Conservation (phyloP, 2,113 vertebrate genomes). For the Pluvianellus socialis region DNA sequence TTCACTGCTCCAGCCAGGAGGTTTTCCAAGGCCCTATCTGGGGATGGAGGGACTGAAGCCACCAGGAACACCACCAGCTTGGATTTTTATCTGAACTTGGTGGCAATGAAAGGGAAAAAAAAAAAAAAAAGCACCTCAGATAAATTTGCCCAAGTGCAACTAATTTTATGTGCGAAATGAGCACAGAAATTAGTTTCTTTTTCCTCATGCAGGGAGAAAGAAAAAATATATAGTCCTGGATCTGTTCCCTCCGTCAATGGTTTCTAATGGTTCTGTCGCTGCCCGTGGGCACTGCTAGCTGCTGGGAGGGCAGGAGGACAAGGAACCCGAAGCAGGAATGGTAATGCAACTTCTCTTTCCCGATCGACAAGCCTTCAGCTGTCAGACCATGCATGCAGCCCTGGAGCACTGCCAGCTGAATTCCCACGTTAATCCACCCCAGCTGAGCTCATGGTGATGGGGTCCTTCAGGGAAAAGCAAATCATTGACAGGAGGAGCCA, state of each 20-base stretch:
- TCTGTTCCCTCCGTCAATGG: background rate
- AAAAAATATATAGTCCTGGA: background rate
- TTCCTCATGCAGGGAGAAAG: background rate
- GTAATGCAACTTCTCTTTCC: background rate
- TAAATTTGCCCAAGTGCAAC: background rate
- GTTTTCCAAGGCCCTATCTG: background rate
- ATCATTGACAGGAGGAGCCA: background rate
- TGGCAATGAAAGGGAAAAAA: background rate
- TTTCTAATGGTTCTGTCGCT: background rate
- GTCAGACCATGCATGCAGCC: background rate
- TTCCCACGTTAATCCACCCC: background rate
- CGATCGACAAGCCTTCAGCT: rapidly evolving
- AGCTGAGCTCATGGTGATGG: background rate
- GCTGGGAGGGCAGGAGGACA: background rate
- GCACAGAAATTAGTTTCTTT: background rate
- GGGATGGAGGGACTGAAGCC: background rate
- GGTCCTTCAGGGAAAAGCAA: background rate
- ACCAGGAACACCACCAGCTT: background rate
- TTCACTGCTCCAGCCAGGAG: background rate
- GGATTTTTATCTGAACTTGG: background rate
- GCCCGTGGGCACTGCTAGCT: background rate
- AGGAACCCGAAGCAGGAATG: background rate
- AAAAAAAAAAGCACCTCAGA: background rate
- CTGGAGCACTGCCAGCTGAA: background rate
- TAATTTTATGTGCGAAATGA: background rate